phyloP scores from a whole-genome alignment of 2,113 vertebrate species.

The Salminus brasiliensis region DNA sequence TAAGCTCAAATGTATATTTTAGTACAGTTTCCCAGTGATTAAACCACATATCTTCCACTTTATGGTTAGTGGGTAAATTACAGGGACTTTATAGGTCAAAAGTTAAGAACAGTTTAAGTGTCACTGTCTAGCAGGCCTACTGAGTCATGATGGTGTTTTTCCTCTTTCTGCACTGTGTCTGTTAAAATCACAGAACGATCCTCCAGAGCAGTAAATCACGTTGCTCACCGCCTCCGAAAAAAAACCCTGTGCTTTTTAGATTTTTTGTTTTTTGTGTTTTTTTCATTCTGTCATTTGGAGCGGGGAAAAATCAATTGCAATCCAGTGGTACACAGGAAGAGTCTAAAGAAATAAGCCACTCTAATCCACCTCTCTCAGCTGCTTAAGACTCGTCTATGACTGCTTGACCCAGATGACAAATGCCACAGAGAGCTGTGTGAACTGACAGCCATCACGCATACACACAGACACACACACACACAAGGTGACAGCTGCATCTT shows the following conservation, averaged over 20 bases:
- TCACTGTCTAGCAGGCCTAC: not conserved
- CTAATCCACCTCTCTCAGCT: constrained; percentile 81
- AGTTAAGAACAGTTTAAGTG: not conserved
- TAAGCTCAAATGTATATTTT: not conserved
- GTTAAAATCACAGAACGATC: constrained; percentile 2
- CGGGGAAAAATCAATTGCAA: constrained; percentile 75
- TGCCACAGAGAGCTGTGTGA: constrained; percentile 56
- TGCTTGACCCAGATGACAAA: constrained; percentile 66
- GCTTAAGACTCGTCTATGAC: constrained; percentile 70
- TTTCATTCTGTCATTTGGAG: constrained; percentile 57
- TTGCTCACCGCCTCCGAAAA: not conserved
- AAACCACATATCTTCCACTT: not conserved
- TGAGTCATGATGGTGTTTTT: not conserved
- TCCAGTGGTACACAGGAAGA: constrained; percentile 70
- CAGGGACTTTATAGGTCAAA: not conserved
- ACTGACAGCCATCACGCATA: constrained; percentile 9
- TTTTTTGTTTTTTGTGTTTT: too few relatives aligned
- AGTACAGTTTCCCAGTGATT: not conserved
- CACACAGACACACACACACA: constrained; percentile 22
- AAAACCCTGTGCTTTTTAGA: not conserved
- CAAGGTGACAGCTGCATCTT: constrained; percentile 14
- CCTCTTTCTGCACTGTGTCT: not conserved
- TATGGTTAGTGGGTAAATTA: not conserved
- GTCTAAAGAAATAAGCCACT: constrained; percentile 81
- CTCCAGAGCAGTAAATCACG: not conserved